These are phyloP conservation scores for Drosophila ustulata DNA, from an alignment of 2,888 invertebrate species.

Conservation along the genomic window DNA sequence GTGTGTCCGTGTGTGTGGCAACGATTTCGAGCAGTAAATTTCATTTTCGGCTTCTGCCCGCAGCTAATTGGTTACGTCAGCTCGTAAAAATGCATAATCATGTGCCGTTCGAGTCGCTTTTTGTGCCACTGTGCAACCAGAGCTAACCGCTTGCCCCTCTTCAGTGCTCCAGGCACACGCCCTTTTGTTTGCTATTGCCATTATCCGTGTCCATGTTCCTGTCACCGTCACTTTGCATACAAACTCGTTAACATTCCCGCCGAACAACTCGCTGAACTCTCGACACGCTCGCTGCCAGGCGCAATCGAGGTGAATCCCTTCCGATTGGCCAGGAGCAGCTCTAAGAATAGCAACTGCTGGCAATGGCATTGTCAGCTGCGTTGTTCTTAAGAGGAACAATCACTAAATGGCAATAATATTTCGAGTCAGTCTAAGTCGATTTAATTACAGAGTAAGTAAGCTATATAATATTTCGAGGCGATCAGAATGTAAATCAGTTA, in stretches of 20 bases:
- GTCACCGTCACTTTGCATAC: conserved; percentile 65
- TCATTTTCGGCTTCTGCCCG: conserved; percentile 41
- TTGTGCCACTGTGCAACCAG: conserved; percentile 64
- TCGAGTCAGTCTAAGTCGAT: no score
- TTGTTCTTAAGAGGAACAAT: no score
- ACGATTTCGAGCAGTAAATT: conserved; percentile 52
- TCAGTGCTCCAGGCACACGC: conserved; percentile 46
- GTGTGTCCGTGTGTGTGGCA: conserved; percentile 26
- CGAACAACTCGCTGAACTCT: conserved; percentile 5
- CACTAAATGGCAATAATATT: no score
- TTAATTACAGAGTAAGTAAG: no score
- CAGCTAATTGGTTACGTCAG: conserved; percentile 56
- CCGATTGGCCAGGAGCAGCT: neutral
- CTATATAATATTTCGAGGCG: no score
- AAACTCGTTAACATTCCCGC: conserved; percentile 62
- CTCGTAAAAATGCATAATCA: conserved; percentile 51
- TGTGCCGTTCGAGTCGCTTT: conserved; percentile 31
- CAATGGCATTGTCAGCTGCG: neutral
- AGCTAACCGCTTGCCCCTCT: neutral
- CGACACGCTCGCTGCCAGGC: neutral
- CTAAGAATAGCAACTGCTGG: neutral
- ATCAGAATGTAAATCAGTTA: no score
- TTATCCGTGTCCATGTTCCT: conserved; percentile 49
- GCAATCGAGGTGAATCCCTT: conserved; percentile 15
- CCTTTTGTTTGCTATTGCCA: conserved; percentile 54